A percentile compares a stretch with the other conserved stretches of the same genome.
Conservation (phyloP, 2,113 vertebrate genomes). For the Nyctereutes procyonoides region DNA sequence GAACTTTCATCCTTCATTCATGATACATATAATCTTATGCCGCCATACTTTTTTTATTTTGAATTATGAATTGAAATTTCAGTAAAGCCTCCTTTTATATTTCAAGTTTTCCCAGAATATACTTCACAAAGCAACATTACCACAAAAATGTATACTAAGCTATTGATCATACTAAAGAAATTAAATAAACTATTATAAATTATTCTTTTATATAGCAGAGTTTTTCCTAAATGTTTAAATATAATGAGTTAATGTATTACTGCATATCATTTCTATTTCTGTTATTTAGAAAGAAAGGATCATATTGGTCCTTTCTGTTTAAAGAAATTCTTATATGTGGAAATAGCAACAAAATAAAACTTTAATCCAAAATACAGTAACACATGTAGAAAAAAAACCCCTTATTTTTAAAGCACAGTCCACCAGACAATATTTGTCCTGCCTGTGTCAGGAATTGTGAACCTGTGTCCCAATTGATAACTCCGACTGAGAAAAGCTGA, state of each 20-base stretch:
- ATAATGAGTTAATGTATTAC: background rate
- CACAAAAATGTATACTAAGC: background rate
- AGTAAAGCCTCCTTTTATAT: background rate
- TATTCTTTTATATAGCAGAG: background rate
- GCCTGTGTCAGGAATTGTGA: background rate
- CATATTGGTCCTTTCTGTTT: background rate
- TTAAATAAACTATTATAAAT: slow-evolving; percentile 11
- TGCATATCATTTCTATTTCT: background rate
- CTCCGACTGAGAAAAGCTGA: slow-evolving; percentile 40
- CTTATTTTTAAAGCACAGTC: background rate
- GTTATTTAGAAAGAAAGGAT: background rate
- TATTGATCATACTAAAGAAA: background rate
- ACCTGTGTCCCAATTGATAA: background rate
- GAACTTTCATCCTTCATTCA: slow-evolving; percentile 38
- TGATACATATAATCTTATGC: background rate
- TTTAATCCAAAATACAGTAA: slow-evolving; percentile 42
- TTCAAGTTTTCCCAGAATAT: slow-evolving; percentile 6
- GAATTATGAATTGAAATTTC: slow-evolving; percentile 1
- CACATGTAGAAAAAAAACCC: background rate
- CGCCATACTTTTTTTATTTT: background rate
- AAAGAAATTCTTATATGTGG: background rate
- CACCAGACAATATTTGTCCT: background rate
- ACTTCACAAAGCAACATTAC: background rate
- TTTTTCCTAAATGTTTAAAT: slow-evolving; percentile 54
- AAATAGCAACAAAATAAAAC: slow-evolving; percentile 35